Percentiles rank a stretch among this genome's conserved stretches.
Conservation (phyloP, 2,888 invertebrate genomes). For the Tenthredo notha region DNA sequence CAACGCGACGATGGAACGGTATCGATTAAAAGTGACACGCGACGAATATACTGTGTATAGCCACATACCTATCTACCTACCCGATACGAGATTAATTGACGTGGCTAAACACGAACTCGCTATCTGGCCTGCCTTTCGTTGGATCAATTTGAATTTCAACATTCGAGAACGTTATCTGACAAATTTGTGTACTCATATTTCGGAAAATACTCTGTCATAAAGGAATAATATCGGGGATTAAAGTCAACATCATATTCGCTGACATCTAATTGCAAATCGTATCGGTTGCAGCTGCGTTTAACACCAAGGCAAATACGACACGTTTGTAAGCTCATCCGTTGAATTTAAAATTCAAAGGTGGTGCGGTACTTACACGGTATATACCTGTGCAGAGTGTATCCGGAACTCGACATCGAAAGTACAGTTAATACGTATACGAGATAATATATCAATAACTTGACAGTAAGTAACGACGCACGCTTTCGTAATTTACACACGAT, state of each 20-base stretch:
- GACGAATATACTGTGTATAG: conserved; percentile 15
- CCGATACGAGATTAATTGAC: conserved; percentile 39
- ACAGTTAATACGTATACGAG: neutral
- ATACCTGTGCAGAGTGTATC: neutral
- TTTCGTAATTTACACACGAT: conserved; percentile 7
- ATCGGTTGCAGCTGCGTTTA: neutral
- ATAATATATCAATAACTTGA: conserved; percentile 15
- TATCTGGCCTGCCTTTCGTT: conserved; percentile 25
- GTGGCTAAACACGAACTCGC: conserved; percentile 32
- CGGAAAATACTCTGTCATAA: neutral
- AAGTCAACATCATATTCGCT: neutral
- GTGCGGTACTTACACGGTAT: neutral
- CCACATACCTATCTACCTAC: neutral
- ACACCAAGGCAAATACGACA: neutral
- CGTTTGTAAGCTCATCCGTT: neutral
- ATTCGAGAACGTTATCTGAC: conserved; percentile 18
- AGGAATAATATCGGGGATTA: neutral
- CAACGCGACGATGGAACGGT: neutral
- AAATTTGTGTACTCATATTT: neutral
- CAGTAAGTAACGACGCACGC: conserved; percentile 25
- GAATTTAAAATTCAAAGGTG: neutral
- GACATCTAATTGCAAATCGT: conserved; percentile 12
- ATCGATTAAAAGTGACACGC: conserved; percentile 36
- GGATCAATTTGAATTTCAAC: conserved; percentile 39
- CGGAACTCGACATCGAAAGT: neutral